Evolutionary conservation across 2,888 invertebrate genomes (phyloP).

Genomic region (Sminthurides aquaticus): DNA sequence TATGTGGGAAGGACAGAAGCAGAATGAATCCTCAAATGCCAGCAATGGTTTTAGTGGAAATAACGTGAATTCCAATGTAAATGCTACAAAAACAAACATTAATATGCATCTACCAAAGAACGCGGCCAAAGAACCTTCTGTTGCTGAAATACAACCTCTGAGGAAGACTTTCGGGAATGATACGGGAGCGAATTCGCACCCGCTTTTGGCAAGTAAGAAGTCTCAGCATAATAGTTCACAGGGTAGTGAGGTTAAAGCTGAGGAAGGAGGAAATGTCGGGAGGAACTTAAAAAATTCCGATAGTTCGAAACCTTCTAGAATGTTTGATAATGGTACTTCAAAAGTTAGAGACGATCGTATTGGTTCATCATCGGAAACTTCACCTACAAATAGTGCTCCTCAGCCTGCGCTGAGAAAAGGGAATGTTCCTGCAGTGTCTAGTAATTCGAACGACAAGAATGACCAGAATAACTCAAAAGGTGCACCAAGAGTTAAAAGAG

Average conservation of each 20-base stretch:
- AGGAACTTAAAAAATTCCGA: neutral
- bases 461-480: constrained; percentile 29
- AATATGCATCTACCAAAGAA: constrained; percentile 28
- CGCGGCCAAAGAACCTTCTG: constrained; percentile 25
- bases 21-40: constrained; percentile 19
- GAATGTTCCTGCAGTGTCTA: constrained; percentile 16
- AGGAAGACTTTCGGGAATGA: constrained; percentile 7
- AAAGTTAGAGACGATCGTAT: neutral
- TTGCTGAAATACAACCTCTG: constrained; percentile 21
- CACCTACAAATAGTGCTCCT: constrained; percentile 11
- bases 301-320: neutral
- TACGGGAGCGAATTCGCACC: neutral
- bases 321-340: constrained; percentile 16
- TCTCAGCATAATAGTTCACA: neutral
- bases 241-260: neutral
- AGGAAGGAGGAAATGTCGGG: neutral
- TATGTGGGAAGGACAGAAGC: constrained; percentile 68
- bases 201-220: neutral
- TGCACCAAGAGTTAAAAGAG: constrained; percentile 48
- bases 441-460: constrained; percentile 33
- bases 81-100: constrained; percentile 18
- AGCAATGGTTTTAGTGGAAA: constrained; percentile 3
- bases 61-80: constrained; percentile 11
- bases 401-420: constrained; percentile 26
- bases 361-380: constrained; percentile 17